Base-by-base conservation (phyloP, 2,888 invertebrate species). In the Cryptosula pallasiana region DNA sequence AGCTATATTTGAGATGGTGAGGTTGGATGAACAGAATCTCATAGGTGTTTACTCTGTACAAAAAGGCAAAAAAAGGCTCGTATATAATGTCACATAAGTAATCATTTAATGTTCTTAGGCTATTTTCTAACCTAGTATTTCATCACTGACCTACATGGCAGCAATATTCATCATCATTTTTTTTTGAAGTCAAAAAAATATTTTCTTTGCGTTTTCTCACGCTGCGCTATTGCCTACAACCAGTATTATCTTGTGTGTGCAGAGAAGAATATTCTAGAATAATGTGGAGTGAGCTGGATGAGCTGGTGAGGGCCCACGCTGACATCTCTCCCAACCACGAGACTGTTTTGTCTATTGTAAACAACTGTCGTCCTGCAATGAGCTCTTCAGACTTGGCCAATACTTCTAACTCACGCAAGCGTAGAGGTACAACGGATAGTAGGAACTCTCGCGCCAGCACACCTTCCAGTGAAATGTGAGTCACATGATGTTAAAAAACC, bases 241-340 rank as follows among this genome's bases (percentile, higher is more conserved):
- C n/a, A n/a, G n/a, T n/a, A n/a, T n/a, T n/a, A n/a, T n/a, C n/a
- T 70, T 72, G 78, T 27, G 77, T 57, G 20, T 16, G 5, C 63
- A 87, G 88, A 75, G 94, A 95, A 78, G 95, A 96, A 80, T 94
- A 94, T 79, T 96, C 96, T 87, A 90, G 92, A 69, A 88, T 92
- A 74, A 89, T 96, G 83, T 97, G 95, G 92, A 88, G 89, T 35
- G 96, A 97, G 82, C 84, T 96, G 69, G 96, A 96, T 82, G 90
- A 90, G 16, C 87, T 95, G 54, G 86, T 96, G 0, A 90, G 92
- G 72, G 89, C 90, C 34, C 91, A 92, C 82, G 88, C 91, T 0
- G 77, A 76, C 34, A 91, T 91, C 71, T 91, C 94, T 0, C 87
- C 90, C 1, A 90, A 90, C 76, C 96, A 96, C 81, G 75, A 76